Evolutionary conservation across 2,113 vertebrate species (phyloP), one percentile per base, ranked within the genome.

Genomic region (Piprites chloris): DNA sequence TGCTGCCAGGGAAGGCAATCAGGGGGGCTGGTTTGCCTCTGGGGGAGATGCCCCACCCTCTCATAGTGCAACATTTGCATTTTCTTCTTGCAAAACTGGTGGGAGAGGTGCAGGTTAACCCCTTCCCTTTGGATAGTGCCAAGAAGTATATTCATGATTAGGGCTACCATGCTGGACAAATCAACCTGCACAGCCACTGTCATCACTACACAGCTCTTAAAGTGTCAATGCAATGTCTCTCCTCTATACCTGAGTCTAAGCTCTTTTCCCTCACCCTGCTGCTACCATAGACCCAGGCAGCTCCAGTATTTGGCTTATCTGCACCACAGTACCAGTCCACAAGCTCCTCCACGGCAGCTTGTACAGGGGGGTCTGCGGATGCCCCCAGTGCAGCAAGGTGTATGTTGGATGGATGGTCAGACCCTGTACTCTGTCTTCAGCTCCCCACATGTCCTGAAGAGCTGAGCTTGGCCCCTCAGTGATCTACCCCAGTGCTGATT

Each of bases 121-220:
- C 53, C 18, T 18, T 73, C 71, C 24, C 77, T 86, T 22, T 28
- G 62, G 58, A 41, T 44, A 56, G 22, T 76, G 84, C 56, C 59
- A 52, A 82, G 56, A 67, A 66, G 6, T 14, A 4, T 71, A 10
- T 35, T 71, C 32, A 5, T 24, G 37, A 41, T 12, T 37, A 41
- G 72, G 66, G 58, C 44, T 59, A 49, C 11, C 23, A 19, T 0
- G 2, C 79, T n/a, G 68, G 56, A 33, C 33, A 27, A 74, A 74
- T 0, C 0, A 4, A 24, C 58, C 46, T 0, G 1, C 41, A 15
- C n/a, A 15, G 63, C 56, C 47, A n/a, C 3, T 30, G 47, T 4
- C 50, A 90, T n/a, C 47, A 9, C 33, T n/a, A 0, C 0, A 0
- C 89, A 75, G 73, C 65, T 91, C 47, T 74, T 32, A 47, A 68